phyloP scores from a whole-genome alignment of 2,797 vertebrate species.

The Eidolon dupreanum region DNA sequence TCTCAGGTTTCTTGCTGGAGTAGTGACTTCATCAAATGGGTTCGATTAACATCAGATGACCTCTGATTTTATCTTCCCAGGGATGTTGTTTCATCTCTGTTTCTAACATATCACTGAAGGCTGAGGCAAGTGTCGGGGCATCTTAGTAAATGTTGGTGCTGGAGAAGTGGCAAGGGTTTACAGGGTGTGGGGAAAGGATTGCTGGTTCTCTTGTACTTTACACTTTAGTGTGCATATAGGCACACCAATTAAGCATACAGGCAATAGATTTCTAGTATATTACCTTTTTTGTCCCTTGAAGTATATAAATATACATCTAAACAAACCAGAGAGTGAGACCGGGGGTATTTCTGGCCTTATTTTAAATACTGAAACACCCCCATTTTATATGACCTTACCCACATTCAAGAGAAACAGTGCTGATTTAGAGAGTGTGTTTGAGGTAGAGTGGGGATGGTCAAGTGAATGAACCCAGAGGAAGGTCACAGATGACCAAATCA shows the following conservation, averaged over 20 bases:
- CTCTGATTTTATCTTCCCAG: conserved; percentile 20
- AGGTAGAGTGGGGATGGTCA: background rate
- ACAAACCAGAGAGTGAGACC: background rate
- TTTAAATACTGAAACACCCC: background rate
- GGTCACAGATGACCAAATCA: background rate
- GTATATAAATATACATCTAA: background rate
- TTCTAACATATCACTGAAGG: background rate
- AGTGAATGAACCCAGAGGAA: background rate
- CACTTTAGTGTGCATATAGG: background rate
- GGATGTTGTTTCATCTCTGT: background rate
- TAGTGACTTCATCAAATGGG: background rate
- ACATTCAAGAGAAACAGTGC: background rate
- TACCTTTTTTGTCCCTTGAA: background rate
- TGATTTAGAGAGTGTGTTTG: background rate
- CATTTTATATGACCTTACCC: background rate
- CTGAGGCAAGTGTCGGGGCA: background rate
- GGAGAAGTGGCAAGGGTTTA: background rate
- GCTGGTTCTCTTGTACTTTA: background rate
- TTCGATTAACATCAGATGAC: background rate
- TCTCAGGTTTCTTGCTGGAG: background rate
- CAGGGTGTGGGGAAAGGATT: background rate
- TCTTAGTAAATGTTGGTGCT: background rate
- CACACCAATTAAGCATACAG: background rate
- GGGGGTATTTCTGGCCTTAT: background rate
- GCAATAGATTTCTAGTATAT: background rate